Evolutionary conservation across 2,113 vertebrate species (phyloP), one percentile per base, ranked within the genome.

Genomic region (Cyphomyrus discorhynchus): DNA sequence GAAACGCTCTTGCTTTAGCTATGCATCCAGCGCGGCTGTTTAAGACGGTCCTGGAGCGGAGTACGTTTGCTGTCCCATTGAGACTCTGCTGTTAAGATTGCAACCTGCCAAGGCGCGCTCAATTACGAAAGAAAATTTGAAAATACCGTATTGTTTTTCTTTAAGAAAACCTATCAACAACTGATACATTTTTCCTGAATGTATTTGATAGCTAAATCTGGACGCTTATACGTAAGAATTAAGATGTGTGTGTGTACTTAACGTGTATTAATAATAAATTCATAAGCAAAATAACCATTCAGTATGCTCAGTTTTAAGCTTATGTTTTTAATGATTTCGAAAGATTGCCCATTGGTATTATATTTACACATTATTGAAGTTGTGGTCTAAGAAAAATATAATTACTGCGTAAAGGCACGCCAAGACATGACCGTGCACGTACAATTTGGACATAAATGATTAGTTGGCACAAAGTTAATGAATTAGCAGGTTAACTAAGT

Each of bases 1-100:
- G 62, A 95, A 95, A 96, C 94, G 94, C 93, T 24, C 17, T 42
- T 50, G 87, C 21, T 45, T 46, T 66, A 45, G 35, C 3, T 66
- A 15, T 66, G 87, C 39, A 45, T 39, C 53, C 24, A 13, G 42
- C 15, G 6, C 31, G 8, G 19, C 80, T 83, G 11, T 83, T 62
- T n/a, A n/a, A n/a, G 7, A 82, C 77, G 5, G 35, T 45, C 77
- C 77, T 21, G 13, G 9, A 39, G 3, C 17, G 17, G 74, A 80
- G 74, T 11, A 39, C 2, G 42, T 45, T 42, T 82, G 39, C 39
- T 27, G 62, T 70, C 35, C 45, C 35, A 47, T 27, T 84, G 19
- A 45, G 21, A 83, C 74, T 45, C 42, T 15, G 82, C 62, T 13
- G 10, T 70, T 70, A 70, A 66, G 62, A 66, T n/a, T 66, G 27